Evolutionary conservation across 2,113 vertebrate genomes (phyloP), one percentile per base, ranked within the genome.

Genomic region (Mugil cephalus): DNA sequence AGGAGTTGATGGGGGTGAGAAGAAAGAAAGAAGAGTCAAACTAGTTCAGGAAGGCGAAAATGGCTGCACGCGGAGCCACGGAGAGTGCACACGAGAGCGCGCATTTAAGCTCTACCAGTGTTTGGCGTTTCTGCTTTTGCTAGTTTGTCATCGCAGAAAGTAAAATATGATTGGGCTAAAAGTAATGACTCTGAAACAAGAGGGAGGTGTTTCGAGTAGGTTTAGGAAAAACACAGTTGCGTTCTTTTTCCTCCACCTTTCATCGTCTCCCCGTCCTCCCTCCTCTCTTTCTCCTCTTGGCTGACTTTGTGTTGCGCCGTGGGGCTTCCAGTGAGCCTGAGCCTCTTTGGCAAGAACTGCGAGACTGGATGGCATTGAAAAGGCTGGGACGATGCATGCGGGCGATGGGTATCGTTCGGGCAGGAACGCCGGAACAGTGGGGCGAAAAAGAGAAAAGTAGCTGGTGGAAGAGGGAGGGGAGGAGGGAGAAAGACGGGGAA

Each of bases 321-420:
- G 80, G 89, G 91, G 85, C 55, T 88, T 85, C 77, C 81, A 86
- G 62, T 47, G 84, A 87, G 77, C 70, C 63, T 50, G 66, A 72
- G 83, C 83, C 74, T 83, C 84, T 88, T 84, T 92, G 90, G 88
- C 88, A 87, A 74, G 64, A 77, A 61, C 66, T 52, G 58, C 52
- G 53, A 75, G 74, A 69, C 51, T 79, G 81, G 70, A 87, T 79
- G 85, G 40, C 83, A 84, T 77, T 80, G 81, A 88, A 70, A 71
- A 53, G 68, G 24, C 73, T 46, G 53, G 21, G 63, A 80, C 46
- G 77, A 71, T 64, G 78, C 85, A 60, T 81, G 24, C 80, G 68
- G 63, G 54, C 47, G 56, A 79, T 60, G 60, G 74, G 75, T 38
- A 54, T 58, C 73, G 82, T 46, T n/a, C 60, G 67, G 79, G 76